Percentiles rank a stretch among this genome's conserved stretches.
Conservation (phyloP, 2,113 vertebrate genomes). For the Pelodiscus sinensis region DNA sequence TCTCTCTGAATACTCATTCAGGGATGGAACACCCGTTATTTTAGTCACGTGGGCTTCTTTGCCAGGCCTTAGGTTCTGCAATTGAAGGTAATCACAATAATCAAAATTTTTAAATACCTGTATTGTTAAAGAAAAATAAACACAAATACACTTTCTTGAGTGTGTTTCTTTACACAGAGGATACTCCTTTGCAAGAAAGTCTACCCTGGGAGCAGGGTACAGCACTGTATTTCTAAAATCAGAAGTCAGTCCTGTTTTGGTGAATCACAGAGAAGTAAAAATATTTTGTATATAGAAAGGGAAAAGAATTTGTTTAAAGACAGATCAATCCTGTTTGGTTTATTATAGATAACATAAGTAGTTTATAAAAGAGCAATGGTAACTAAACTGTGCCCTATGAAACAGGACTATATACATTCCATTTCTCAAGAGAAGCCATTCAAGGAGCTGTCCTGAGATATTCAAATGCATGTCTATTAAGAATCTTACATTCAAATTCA, state of each 20-base stretch:
- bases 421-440: neutral
- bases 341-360: constrained; percentile 13
- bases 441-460: neutral
- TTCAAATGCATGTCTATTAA: neutral
- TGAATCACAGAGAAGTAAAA: constrained; percentile 32
- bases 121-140: no score
- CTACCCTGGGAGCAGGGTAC: constrained; percentile 4
- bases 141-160: no score
- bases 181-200: no score
- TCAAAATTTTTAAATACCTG: no score
- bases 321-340: constrained; percentile 24
- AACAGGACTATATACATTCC: neutral
- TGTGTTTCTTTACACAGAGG: no score
- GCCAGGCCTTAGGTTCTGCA: no score
- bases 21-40: no score
- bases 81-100: no score
- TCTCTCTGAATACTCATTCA: no score
- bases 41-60: no score
- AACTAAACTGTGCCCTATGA: neutral
- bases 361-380: neutral
- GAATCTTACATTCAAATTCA: neutral
- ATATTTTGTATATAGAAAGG: constrained; percentile 15
- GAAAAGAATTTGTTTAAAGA: constrained; percentile 45
- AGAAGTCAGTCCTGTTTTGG: constrained; percentile 31
- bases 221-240: constrained; percentile 49